Evolutionary conservation across 2,888 invertebrate species (phyloP).

Genomic region (Meliscaeva auricollis): DNA sequence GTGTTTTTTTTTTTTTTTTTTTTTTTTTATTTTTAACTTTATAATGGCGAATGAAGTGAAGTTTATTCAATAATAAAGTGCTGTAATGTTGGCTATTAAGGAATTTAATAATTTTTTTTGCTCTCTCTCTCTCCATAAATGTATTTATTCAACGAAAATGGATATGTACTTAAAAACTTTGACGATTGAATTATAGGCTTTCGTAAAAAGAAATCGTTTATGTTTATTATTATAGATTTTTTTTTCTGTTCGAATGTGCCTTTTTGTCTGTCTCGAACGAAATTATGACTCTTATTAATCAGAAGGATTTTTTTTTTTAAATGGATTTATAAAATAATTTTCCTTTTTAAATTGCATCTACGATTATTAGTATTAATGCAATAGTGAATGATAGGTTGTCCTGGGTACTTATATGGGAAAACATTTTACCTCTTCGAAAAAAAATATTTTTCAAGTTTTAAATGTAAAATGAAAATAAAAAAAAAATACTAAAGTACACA

Average conservation of each 20-base stretch:
- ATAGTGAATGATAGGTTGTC: neutral
- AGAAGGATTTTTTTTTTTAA: neutral
- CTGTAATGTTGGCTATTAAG: slow-evolving; percentile 43
- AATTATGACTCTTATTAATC: slow-evolving; percentile 13
- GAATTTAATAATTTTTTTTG: slow-evolving; percentile 29
- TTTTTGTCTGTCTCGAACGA: neutral
- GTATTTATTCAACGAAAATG: slow-evolving; percentile 43
- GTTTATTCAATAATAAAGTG: slow-evolving; percentile 59
- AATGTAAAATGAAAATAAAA: neutral
- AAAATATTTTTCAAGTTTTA: neutral
- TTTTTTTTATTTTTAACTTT: slow-evolving; percentile 40
- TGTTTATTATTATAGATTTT: neutral
- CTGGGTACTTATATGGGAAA: too few relatives aligned
- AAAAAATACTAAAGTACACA: too few relatives aligned
- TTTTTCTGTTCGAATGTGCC: neutral
- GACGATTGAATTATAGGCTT: slow-evolving; percentile 37
- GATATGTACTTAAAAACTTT: slow-evolving; percentile 43
- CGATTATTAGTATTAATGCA: too few relatives aligned
- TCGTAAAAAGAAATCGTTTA: slow-evolving; percentile 22
- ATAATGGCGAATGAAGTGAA: slow-evolving; percentile 65
- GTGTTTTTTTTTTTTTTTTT: slow-evolving; percentile 26
- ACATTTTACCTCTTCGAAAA: neutral
- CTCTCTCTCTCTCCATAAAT: slow-evolving; percentile 1
- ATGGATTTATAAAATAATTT: slow-evolving; percentile 12
- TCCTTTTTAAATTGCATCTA: neutral